Evolutionary conservation across 2,888 invertebrate species (phyloP).

Genomic region (Rhamnusium bicolor): DNA sequence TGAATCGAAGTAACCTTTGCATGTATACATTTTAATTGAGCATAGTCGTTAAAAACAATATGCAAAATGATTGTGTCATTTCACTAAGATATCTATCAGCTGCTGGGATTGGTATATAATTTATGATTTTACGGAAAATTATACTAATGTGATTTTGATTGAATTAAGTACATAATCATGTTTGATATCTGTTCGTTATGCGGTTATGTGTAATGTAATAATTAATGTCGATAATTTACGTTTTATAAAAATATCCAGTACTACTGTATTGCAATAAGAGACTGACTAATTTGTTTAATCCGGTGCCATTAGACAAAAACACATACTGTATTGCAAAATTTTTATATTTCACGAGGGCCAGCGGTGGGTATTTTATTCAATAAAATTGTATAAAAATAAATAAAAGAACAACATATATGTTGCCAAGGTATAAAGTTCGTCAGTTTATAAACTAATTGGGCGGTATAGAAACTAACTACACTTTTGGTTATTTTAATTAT

Average conservation of each 20-base stretch:
- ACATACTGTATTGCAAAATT: too few species aligned
- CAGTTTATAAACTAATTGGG: too few species aligned
- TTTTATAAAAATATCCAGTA: not conserved
- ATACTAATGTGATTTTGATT: conserved; percentile 27
- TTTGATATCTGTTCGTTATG: not conserved
- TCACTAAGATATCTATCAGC: conserved; percentile 16
- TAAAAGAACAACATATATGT: too few species aligned
- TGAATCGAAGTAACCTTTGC: conserved; percentile 39
- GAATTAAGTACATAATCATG: conserved; percentile 2
- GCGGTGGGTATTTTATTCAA: too few species aligned
- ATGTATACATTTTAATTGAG: conserved; percentile 29
- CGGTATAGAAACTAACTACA: too few species aligned
- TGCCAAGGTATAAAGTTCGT: too few species aligned
- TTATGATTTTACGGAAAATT: conserved; percentile 35
- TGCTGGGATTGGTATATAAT: conserved; percentile 27
- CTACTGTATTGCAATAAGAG: not conserved
- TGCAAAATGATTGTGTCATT: conserved; percentile 24
- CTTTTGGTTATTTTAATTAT: too few species aligned
- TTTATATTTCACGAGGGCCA: too few species aligned
- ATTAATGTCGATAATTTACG: not conserved
- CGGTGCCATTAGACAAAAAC: too few species aligned
- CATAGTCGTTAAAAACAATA: conserved; percentile 24
- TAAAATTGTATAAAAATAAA: too few species aligned
- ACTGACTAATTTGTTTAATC: not conserved
- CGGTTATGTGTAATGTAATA: not conserved